Evolutionary conservation across 2,888 invertebrate genomes (phyloP), one percentile per base, ranked within the genome.

Genomic region (Scaptomyza tumidula): DNA sequence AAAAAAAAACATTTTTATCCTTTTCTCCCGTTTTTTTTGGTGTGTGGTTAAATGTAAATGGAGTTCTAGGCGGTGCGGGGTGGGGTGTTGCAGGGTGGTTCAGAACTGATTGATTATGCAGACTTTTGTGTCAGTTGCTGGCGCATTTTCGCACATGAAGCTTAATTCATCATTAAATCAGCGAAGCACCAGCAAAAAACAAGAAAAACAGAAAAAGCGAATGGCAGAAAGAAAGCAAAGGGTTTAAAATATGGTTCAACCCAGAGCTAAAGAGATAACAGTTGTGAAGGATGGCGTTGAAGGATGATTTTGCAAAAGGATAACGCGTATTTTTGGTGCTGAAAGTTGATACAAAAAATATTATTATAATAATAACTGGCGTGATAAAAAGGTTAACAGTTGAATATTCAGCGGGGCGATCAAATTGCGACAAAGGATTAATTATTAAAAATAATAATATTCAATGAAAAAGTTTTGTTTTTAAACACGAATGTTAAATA

Each of bases 91-190:
- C 11, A 16, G 11, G n/a, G 29, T 31, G 16, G 41, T n/a, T 48
- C 13, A 44, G 16, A 33, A 70, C 78, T 86, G 87, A 86, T 86
- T 86, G 86, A 86, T 86, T 86, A 86, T 86, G 86, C 86, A 83
- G 83, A 86, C 78, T 86, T 81, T 85, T 80, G 79, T 82, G 85
- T 76, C 83, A 78, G 80, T 78, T 78, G 68, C 71, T 70, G 65
- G 71, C 79, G 77, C 70, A 62, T 82, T 78, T 86, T 80, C 71
- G 64, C 70, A 74, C 67, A 72, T 77, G 71, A 61, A 75, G 75
- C 71, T 86, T 86, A 85, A 82, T 85, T 86, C 86, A 86, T 85
- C 84, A 85, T 85, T 84, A 76, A 72, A 77, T 58, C 74, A 72
- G 58, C 68, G 56, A 63, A 64, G 69, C 74, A 69, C 55, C 49